These are phyloP conservation scores for Trachelus iudaicus DNA, from an alignment of 2,888 invertebrate species.

Conservation along the genomic window DNA sequence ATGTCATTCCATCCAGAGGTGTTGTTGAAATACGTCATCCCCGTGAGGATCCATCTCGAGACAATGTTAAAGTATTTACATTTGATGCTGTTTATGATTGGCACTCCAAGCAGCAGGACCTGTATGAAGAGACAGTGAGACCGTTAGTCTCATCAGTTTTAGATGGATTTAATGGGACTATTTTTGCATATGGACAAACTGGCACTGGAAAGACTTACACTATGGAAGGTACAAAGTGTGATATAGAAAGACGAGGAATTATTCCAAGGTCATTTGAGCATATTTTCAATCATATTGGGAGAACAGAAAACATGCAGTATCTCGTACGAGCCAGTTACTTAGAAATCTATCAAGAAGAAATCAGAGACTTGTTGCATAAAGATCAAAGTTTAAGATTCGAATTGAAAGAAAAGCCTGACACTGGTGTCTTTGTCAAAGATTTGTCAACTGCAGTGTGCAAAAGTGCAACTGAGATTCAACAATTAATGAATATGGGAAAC, in stretches of 20 bases:
- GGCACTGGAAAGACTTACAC: constrained; percentile 91
- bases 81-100: constrained; percentile 98
- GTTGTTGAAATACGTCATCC: constrained; percentile 92
- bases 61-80: constrained; percentile 92
- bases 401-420: constrained; percentile 80
- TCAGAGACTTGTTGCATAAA: constrained; percentile 75
- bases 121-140: constrained; percentile 96
- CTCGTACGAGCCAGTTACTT: constrained; percentile 96
- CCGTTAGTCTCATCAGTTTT: constrained; percentile 95
- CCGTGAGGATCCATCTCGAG: constrained; percentile 74
- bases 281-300: constrained; percentile 94
- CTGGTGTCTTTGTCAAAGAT: constrained; percentile 95
- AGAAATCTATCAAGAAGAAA: constrained; percentile 96
- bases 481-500: constrained; percentile 94
- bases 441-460: constrained; percentile 95
- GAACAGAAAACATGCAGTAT: constrained; percentile 93
- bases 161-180: constrained; percentile 98
- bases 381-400: constrained; percentile 80
- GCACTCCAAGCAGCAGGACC: constrained; percentile 87
- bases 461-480: constrained; percentile 91
- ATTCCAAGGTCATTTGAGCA: constrained; percentile 98
- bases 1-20: constrained; percentile 86
- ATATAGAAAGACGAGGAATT: constrained; percentile 83
- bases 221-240: constrained; percentile 77
- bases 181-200: constrained; percentile 99